Evolutionary conservation across 2,888 invertebrate genomes (phyloP), one percentile per base, ranked within the genome.

Genomic region (Macrophya annulata): DNA sequence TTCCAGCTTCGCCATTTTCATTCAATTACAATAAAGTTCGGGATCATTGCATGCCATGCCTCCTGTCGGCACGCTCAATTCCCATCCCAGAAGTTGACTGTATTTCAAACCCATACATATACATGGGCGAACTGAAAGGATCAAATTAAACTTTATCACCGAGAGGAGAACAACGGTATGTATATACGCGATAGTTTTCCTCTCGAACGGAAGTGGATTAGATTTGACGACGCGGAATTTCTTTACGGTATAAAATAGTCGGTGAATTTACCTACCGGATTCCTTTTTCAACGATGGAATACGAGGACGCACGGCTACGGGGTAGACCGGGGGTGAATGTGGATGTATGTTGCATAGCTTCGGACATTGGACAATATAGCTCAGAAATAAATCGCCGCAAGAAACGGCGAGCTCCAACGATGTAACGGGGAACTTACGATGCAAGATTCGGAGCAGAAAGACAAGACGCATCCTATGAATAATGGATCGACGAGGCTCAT

Each of bases 381-480:
- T 68, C 40, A 71, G 71, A 71, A 71, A 83, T 68, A 71, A 83
- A 83, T 83, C 83, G 68, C 45, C 43, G 25, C 21, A 17, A 62
- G 62, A 62, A 65, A 45, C 59, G 15, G 65, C 65, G 43, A 37
- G 68, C 37, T 31, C 12, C 43, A 45, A 85, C 87, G 89, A 90
- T 90, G 90, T 89, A 89, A 88, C 89, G 87, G 88, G 87, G 87
- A 89, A 90, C 87, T 89, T 90, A 89, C 89, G 90, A 89, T 88
- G 87, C 86, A 88, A 90, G 90, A 91, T 90, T 90, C 89, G 90
- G 89, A 91, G 90, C 89, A 89, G 90, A 89, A 87, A 89, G 90
- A 90, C 91, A 90, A 90, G 90, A 89, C 90, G 89, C 89, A 90
- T 89, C 89, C 90, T 90, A 92, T 92, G 91, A 92, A 92, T 92